Conservation (phyloP, 1,140 invertebrate genomes). For the Halyomorpha halys region DNA sequence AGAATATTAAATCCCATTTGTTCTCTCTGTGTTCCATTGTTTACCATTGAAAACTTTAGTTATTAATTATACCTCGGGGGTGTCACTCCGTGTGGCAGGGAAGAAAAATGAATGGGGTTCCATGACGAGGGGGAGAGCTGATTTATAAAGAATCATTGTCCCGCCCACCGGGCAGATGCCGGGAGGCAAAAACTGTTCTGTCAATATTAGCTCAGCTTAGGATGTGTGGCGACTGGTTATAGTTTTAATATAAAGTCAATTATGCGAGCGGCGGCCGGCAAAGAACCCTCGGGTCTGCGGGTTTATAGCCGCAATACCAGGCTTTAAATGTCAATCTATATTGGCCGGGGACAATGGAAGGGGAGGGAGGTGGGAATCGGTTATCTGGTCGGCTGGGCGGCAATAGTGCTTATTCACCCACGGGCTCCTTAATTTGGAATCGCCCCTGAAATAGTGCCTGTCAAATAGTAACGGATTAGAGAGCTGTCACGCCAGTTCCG, state of each 20-base stretch:
- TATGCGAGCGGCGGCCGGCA: neutral
- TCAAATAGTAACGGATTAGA: too few species aligned
- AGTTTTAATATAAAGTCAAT: conserved; percentile 19
- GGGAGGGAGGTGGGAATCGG: neutral
- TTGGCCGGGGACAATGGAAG: neutral
- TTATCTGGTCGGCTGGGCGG: neutral
- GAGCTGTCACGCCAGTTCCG: too few species aligned
- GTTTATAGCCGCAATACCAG: neutral
- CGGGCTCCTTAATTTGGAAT: neutral
- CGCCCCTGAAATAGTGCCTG: neutral
- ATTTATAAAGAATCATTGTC: neutral
- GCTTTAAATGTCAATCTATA: conserved; percentile 2
- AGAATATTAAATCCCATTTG: too few species aligned
- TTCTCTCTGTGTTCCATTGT: too few species aligned
- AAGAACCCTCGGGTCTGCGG: neutral
- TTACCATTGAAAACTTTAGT: too few species aligned
- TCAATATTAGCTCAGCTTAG: conserved; percentile 1
- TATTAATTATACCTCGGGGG: too few species aligned
- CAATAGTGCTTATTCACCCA: neutral
- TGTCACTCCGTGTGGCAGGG: too few species aligned
- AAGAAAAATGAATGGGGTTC: too few species aligned
- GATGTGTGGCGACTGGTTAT: neutral
- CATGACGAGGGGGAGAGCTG: too few species aligned
- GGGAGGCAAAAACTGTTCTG: neutral
- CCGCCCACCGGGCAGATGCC: conserved; percentile 6